Evolutionary conservation across 2,888 invertebrate species (phyloP).

Genomic region (Erebia palarica): DNA sequence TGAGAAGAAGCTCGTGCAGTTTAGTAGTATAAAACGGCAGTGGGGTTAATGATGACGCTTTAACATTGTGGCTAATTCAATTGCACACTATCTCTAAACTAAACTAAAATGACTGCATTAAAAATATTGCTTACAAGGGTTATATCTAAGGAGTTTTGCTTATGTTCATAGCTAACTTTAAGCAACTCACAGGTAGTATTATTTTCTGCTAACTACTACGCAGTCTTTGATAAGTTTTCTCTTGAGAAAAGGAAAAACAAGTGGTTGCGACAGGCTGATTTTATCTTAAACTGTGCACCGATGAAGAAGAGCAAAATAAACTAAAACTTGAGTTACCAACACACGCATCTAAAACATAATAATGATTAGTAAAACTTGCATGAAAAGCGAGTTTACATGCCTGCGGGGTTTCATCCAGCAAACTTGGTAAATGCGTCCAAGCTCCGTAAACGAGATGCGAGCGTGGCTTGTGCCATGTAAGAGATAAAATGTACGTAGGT

Average conservation of each 20-base stretch:
- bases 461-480: background rate
- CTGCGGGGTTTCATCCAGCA: constrained; percentile 4
- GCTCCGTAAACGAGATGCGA: constrained; percentile 11
- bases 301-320: background rate
- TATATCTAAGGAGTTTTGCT: no score
- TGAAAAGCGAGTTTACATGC: constrained; percentile 5
- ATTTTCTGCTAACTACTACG: background rate
- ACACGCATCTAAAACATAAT: background rate
- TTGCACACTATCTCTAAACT: no score
- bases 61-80: no score
- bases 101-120: no score
- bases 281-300: background rate
- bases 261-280: no score
- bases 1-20: no score
- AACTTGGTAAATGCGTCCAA: constrained; percentile 10
- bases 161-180: no score
- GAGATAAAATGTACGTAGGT: constrained; percentile 4
- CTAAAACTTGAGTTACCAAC: background rate
- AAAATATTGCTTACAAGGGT: no score
- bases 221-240: no score
- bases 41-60: no score
- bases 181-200: background rate
- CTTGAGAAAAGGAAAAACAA: no score
- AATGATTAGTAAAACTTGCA: constrained; percentile 6
- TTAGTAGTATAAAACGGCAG: no score